These are phyloP conservation scores for Ciona savignyi DNA, from an alignment of 23 tunicate genomes.

Conservation along the genomic window DNA sequence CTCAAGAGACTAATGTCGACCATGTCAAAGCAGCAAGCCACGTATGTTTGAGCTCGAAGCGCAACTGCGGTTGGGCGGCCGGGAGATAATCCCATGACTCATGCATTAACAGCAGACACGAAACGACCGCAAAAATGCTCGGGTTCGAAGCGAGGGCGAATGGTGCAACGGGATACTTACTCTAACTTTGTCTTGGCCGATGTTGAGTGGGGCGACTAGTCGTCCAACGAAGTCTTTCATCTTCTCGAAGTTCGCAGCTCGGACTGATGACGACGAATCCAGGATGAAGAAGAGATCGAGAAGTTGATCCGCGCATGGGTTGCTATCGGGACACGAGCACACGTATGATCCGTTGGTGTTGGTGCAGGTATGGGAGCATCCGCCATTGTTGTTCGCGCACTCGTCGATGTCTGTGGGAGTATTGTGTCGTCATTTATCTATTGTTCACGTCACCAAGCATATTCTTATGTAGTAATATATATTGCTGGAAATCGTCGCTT, in stretches of 20 bases:
- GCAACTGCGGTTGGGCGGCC: too few species aligned
- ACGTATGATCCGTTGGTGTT: conserved; percentile 75
- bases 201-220: conserved; percentile 15
- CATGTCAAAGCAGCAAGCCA: too few species aligned
- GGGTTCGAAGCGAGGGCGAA: neutral
- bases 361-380: conserved; percentile 87
- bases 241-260: conserved; percentile 50
- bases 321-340: conserved; percentile 56
- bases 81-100: too few species aligned
- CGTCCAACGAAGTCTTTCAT: conserved; percentile 43
- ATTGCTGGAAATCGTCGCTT: too few species aligned
- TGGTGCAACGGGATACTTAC: conserved; percentile 17
- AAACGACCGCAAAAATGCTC: too few species aligned
- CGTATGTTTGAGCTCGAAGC: too few species aligned
- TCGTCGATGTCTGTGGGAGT: conserved; percentile 90
- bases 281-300: conserved; percentile 83
- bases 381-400: conserved; percentile 87
- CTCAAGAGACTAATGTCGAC: too few species aligned
- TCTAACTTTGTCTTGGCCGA: conserved; percentile 56
- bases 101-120: too few species aligned
- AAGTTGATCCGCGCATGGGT: conserved; percentile 47
- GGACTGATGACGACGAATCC: conserved; percentile 83
- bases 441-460: too few species aligned
- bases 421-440: too few species aligned
- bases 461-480: too few species aligned